phyloP scores from a whole-genome alignment of 2,888 invertebrate genomes.

The Melikaiella ostensackeni region DNA sequence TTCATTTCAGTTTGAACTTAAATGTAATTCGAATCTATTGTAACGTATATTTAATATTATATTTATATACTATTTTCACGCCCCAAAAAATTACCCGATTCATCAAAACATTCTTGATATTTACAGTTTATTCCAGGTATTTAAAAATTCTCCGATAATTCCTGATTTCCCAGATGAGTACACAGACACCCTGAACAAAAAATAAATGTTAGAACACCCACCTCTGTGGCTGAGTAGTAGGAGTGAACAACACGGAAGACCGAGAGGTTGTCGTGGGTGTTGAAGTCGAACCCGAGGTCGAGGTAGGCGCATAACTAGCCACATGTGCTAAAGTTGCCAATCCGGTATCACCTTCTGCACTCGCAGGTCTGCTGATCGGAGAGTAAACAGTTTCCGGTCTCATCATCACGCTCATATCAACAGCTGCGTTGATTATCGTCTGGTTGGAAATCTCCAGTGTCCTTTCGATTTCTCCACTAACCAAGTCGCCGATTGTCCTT shows the following conservation, averaged over 20 bases:
- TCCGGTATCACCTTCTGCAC: conserved; percentile 77
- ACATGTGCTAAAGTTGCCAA: conserved; percentile 75
- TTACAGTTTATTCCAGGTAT: no score
- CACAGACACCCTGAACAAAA: no score
- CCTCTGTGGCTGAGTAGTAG: conserved; percentile 73
- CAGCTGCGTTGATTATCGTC: conserved; percentile 91
- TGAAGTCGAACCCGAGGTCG: conserved; percentile 66
- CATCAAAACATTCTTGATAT: no score
- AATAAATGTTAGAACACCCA: conserved; percentile 47
- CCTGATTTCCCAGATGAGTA: no score
- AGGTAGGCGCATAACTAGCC: conserved; percentile 73
- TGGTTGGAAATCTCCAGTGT: conserved; percentile 93
- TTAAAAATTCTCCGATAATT: no score
- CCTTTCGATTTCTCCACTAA: conserved; percentile 92
- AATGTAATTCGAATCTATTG: no score
- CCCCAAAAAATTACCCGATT: no score
- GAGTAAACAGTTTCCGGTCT: conserved; percentile 79
- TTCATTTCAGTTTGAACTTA: no score
- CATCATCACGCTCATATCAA: conserved; percentile 88
- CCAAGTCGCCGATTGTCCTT: conserved; percentile 92
- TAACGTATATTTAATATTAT: no score
- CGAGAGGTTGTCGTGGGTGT: conserved; percentile 69
- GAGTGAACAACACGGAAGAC: conserved; percentile 74
- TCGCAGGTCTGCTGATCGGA: conserved; percentile 80
- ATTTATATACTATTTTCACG: no score